Evolutionary conservation across 2,113 vertebrate genomes (phyloP), one percentile per base, ranked within the genome.

Genomic region (Silurus asotus): DNA sequence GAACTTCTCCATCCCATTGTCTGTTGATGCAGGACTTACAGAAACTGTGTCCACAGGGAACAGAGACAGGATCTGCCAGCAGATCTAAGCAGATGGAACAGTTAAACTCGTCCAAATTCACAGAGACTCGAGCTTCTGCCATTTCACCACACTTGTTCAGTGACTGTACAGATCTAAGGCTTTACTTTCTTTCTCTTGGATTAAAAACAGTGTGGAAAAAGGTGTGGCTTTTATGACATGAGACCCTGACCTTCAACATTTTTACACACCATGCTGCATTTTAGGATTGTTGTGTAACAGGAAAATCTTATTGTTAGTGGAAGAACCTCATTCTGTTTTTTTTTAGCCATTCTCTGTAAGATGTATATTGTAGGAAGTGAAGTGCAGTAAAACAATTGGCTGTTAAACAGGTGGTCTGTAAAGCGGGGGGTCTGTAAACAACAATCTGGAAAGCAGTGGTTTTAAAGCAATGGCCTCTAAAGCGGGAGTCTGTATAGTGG

Each of bases 71-170:
- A 96, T 86, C 87, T 19, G 79, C 83, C 48, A 88, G 64, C 28
- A 83, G 64, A 72, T 88, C 72, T 84, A 88, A 90, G 91, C 96
- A 96, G 90, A 96, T 94, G 84, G 93, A 20, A 76, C 83, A 84
- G 19, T 4, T 76, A 19, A 84, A 84, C 56, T 75, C 53, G 0
- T 76, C 58, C 28, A 75, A 49, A 62, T 84, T 51, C 55, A 61
- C 67, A 61, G 83, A 61, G 3, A 84, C 77, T 61, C 55, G 49
- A 1, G 83, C 83, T 20, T 61, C 83, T 13, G 83, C 83, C 83
- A 84, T 84, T 74, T 37, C 10, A 28, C 67, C 28, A 13, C 25
- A 13, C 25, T 74, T 7, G 37, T 11, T 76, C 15, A 56, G 59
- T n/a, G 28, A 45, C 56, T 84, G 37, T 8, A 9, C 70, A 61